phyloP scores from a whole-genome alignment of 1,140 invertebrate species.

The Cyrtorhinus lividipennis region DNA sequence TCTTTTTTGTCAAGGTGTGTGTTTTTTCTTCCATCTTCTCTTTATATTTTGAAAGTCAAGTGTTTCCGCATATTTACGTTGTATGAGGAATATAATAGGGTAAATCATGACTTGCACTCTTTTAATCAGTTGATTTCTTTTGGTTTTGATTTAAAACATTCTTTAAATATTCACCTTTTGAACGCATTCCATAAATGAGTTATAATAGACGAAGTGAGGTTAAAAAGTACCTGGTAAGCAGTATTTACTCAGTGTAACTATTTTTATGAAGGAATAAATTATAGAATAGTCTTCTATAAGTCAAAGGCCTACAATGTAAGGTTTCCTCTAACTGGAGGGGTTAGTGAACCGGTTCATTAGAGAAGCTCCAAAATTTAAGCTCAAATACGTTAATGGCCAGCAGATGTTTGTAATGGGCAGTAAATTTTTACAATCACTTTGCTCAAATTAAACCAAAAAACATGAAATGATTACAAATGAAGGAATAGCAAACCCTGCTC shows the following conservation, averaged over 20 bases:
- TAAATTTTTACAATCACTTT: constrained; percentile 19
- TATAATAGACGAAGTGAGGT: background rate
- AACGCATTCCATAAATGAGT: constrained; percentile 18
- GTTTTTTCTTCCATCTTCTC: background rate
- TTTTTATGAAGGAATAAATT: constrained; percentile 19
- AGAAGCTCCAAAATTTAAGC: constrained; percentile 17
- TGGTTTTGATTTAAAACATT: background rate
- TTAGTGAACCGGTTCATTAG: constrained; percentile 12
- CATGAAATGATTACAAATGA: background rate
- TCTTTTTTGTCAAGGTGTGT: background rate
- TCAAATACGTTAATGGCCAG: constrained; percentile 19
- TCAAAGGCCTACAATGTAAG: constrained; percentile 21
- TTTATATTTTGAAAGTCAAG: background rate
- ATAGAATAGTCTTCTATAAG: constrained; percentile 20
- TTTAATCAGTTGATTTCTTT: background rate
- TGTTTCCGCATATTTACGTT: background rate
- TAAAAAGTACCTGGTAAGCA: constrained; percentile 22
- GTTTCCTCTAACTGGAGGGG: constrained; percentile 13
- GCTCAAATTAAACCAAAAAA: constrained; percentile 4
- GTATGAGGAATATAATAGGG: background rate
- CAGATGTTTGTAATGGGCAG: background rate
- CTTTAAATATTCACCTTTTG: background rate
- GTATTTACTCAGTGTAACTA: constrained; percentile 22
- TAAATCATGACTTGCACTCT: background rate
- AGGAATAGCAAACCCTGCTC: background rate